A percentile compares a stretch with the other conserved stretches of the same genome.
These are phyloP conservation scores for Noturus placidus DNA, from an alignment of 2,113 vertebrate genomes.

Conservation along the genomic window DNA sequence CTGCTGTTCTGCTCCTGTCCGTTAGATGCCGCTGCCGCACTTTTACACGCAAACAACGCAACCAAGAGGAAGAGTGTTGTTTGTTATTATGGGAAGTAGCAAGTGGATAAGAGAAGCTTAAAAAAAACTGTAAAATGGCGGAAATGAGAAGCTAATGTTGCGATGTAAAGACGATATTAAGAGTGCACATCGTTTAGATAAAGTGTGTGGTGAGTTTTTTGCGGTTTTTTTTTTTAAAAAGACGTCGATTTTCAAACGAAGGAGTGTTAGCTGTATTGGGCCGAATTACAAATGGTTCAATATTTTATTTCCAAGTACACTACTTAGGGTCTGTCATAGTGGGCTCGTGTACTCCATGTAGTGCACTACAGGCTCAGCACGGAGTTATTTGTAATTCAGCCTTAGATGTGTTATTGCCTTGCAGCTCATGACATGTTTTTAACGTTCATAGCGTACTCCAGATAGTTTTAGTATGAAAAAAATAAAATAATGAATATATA, in stretches of 20 bases:
- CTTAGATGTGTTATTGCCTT: background rate
- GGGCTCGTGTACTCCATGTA: background rate
- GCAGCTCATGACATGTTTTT: background rate
- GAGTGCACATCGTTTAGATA: background rate
- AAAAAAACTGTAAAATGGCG: background rate
- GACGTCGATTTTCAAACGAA: background rate
- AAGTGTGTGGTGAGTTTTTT: background rate
- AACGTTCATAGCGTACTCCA: background rate
- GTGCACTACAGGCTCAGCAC: background rate
- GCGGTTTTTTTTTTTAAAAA: background rate
- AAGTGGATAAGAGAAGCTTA: background rate
- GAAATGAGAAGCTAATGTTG: background rate
- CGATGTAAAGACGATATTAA: background rate
- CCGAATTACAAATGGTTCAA: background rate
- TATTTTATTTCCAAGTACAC: background rate
- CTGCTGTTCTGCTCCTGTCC: background rate
- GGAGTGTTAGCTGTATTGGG: background rate
- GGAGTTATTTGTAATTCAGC: background rate
- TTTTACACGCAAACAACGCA: background rate
- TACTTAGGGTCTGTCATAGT: background rate
- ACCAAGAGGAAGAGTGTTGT: background rate
- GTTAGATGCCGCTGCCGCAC: background rate
- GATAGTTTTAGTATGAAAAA: too few species aligned
- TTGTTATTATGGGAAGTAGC: slow-evolving; percentile 24
- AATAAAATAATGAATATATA: too few species aligned